Conservation (phyloP, 2,888 invertebrate species). For the Baronia brevicornis region DNA sequence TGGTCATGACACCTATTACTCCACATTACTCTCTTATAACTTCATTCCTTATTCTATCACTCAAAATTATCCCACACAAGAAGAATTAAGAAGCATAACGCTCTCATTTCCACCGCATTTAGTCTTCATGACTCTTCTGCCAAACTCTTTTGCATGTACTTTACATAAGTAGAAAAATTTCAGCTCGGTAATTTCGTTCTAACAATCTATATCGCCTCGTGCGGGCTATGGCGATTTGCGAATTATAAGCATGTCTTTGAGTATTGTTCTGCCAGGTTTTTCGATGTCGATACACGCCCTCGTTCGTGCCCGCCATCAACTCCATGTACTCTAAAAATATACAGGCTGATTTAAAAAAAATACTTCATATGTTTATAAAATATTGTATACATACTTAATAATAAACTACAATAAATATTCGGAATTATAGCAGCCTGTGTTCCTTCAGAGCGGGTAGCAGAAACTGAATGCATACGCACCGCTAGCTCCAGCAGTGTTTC, state of each 20-base stretch:
- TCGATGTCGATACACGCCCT: slow-evolving; percentile 24
- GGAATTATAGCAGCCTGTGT: too few relatives aligned
- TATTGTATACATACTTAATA: neutral
- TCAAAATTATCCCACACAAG: too few relatives aligned
- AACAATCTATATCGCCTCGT: slow-evolving; percentile 21
- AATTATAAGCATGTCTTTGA: slow-evolving; percentile 38
- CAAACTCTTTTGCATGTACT: too few relatives aligned
- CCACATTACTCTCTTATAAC: too few relatives aligned
- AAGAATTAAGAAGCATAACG: too few relatives aligned
- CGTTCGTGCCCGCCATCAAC: slow-evolving; percentile 24
- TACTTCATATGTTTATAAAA: neutral
- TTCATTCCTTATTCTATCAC: too few relatives aligned
- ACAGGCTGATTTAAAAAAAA: slow-evolving; percentile 31
- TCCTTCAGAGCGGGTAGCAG: too few relatives aligned
- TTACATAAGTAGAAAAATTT: neutral
- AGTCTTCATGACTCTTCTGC: too few relatives aligned
- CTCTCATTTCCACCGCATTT: too few relatives aligned
- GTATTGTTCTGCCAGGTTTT: slow-evolving; percentile 39
- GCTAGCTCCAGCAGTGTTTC: too few relatives aligned
- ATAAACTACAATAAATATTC: neutral
- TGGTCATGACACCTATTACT: too few relatives aligned
- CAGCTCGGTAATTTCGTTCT: slow-evolving; percentile 25
- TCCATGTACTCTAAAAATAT: slow-evolving; percentile 22
- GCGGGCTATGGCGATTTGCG: slow-evolving; percentile 43
- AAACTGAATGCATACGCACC: too few relatives aligned